Base-by-base conservation (phyloP, 2,888 invertebrate genomes). In the Drosophila ezoana region DNA sequence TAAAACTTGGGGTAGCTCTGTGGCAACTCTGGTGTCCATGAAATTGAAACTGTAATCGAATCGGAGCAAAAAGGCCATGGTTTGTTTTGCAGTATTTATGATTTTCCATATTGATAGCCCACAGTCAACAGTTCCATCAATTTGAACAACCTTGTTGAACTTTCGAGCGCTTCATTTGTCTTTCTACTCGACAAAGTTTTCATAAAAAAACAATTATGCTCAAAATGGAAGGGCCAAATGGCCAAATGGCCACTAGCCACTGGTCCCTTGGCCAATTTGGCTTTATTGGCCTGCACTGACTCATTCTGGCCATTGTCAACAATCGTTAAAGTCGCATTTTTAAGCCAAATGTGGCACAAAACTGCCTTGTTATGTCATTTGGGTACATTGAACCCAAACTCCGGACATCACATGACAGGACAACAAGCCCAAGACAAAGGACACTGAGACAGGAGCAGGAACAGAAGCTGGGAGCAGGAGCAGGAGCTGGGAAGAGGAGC, bases 241-340 rank as follows among this genome's bases (percentile, higher is more conserved):
- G 8, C 28, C 28, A 66, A 76, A 88, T 80, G 87, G 68, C 76
- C 64, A 72, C 48, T 56, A 33, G 72, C 51, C 61, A 45, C 47
- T 52, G 16, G 52, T 40, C 52, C 40, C 1, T 40, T 75, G 73
- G 65, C 53, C 70, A 77, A 68, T 75, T 74, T 68, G 47, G 40
- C 48, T 37, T 58, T 49, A 72, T 72, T 61, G 37, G 20, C 28
- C 52, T 45, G 38, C 51, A 47, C 49, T 61, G 65, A 73, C 40
- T 58, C 65, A 49, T 52, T 20, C 43, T 66, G 75, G 60, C 53
- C 70, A 72, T 66, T 41, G 66, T 63, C 52, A 51, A 70, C 70
- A 74, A 74, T 75, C 85, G 72, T 89, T 84, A 87, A 84, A 89
- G 79, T 85, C 82, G 65, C 85, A 84, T 84, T 83, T 87, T 87